Evolutionary conservation across 2,888 invertebrate species (phyloP).

Genomic region (Electrophaes corylata): DNA sequence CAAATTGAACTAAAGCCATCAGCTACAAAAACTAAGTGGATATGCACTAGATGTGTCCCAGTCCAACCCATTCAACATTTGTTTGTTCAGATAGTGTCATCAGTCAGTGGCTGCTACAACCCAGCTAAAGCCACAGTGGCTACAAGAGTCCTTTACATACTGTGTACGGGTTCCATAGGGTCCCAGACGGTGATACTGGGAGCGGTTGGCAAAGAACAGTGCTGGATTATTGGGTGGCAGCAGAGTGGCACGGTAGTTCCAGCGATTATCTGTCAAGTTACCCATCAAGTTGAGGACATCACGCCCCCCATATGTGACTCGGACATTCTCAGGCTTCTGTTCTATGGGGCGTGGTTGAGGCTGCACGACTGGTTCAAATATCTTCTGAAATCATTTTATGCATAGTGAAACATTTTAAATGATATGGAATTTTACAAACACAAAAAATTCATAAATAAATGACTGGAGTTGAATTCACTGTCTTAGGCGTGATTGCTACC

Average conservation of each 20-base stretch:
- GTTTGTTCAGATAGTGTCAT: constrained; percentile 69
- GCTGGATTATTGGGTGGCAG: constrained; percentile 83
- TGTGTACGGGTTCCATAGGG: constrained; percentile 83
- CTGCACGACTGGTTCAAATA: constrained; percentile 74
- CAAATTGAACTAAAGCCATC: constrained; percentile 59
- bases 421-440: neutral
- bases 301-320: constrained; percentile 79
- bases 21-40: constrained; percentile 57
- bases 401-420: neutral
- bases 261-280: constrained; percentile 80
- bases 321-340: constrained; percentile 65
- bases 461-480: no score
- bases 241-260: constrained; percentile 82
- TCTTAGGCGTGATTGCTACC: no score
- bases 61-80: constrained; percentile 63
- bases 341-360: constrained; percentile 76
- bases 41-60: constrained; percentile 75
- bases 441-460: no score
- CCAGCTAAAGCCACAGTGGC: constrained; percentile 79
- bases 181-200: constrained; percentile 85
- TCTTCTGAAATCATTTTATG: constrained; percentile 63
- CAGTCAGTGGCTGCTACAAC: constrained; percentile 78
- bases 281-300: constrained; percentile 85
- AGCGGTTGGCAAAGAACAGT: constrained; percentile 86
- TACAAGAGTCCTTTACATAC: constrained; percentile 83